Evolutionary conservation across 2,797 vertebrate genomes (phyloP).

Genomic region (Parauchenoglanis ngamensis): DNA sequence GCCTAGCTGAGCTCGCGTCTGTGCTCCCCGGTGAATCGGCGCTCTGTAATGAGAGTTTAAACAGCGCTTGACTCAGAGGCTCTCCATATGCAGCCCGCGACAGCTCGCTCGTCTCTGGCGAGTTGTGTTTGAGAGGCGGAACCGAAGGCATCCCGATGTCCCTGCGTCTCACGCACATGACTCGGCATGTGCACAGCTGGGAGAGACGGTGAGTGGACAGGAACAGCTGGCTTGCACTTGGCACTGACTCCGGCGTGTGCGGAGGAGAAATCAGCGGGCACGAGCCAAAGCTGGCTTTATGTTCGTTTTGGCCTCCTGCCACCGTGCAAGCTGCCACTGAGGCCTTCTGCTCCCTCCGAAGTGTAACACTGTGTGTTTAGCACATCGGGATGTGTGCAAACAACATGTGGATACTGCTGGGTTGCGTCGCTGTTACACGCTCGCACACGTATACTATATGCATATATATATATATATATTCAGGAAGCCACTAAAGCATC

Average conservation of each 20-base stretch:
- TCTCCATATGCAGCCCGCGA: conserved; percentile 50
- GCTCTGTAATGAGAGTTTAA: conserved; percentile 57
- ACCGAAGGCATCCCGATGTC: conserved; percentile 13
- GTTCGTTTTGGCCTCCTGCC: conserved; percentile 50
- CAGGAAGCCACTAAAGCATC: background rate
- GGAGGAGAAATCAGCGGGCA: conserved; percentile 41
- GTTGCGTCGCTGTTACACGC: background rate
- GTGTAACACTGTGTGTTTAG: conserved; percentile 41
- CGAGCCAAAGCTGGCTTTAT: conserved; percentile 53
- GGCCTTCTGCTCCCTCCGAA: conserved; percentile 38
- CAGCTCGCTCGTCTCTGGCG: conserved; percentile 55
- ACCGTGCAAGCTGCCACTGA: conserved; percentile 48
- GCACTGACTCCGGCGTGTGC: conserved; percentile 44
- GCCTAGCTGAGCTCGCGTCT: background rate
- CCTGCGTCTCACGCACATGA: conserved; percentile 1
- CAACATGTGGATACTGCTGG: conserved; percentile 26
- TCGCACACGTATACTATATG: background rate
- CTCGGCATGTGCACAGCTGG: conserved; percentile 48
- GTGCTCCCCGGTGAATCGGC: conserved; percentile 45
- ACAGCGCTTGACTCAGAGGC: conserved; percentile 56
- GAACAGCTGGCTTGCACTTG: conserved; percentile 62
- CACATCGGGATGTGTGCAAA: conserved; percentile 31
- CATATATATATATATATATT: background rate
- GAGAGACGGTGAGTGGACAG: conserved; percentile 46
- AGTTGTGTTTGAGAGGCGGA: conserved; percentile 36